Percentiles rank a stretch among this genome's conserved stretches.
Conservation (phyloP, 2,113 vertebrate species). For the Notothenia rossii region DNA sequence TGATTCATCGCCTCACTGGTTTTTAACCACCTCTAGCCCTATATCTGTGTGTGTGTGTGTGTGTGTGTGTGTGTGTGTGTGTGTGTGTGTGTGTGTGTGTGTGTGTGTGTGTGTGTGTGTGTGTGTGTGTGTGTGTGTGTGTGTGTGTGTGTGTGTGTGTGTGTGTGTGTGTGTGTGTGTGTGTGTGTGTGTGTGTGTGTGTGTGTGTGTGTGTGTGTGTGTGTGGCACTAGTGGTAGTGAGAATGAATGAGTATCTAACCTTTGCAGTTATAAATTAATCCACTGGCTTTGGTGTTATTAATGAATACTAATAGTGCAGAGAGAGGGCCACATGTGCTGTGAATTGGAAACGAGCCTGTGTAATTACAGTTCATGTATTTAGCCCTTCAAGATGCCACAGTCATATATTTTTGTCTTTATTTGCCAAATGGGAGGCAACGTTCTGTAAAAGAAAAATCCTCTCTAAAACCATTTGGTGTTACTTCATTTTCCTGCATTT, state of each 20-base stretch:
- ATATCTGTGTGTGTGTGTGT: background rate
- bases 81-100: background rate
- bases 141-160: constrained; percentile 5
- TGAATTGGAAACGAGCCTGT: constrained; percentile 58
- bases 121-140: constrained; percentile 1
- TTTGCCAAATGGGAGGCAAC: constrained; percentile 45
- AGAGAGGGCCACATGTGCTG: constrained; percentile 51
- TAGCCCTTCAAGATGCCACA: constrained; percentile 44
- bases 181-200: background rate
- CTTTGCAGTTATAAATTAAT: constrained; percentile 73
- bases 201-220: no score
- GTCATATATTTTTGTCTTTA: constrained; percentile 51
- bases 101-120: constrained; percentile 11
- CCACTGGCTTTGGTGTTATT: constrained; percentile 53
- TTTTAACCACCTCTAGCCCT: constrained; percentile 33
- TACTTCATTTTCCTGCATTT: background rate
- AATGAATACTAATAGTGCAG: constrained; percentile 75
- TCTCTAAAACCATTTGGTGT: constrained; percentile 33
- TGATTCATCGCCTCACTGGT: constrained; percentile 38
- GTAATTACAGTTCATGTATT: constrained; percentile 56
- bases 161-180: constrained; percentile 4
- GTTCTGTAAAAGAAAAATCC: background rate
- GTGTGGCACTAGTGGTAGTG: constrained; percentile 50
- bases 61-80: background rate
- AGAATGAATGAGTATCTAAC: constrained; percentile 78